Percentiles rank a stretch among this genome's conserved stretches.
These are phyloP conservation scores for Suricata suricatta DNA, from an alignment of 2,113 vertebrate species.

Conservation along the genomic window DNA sequence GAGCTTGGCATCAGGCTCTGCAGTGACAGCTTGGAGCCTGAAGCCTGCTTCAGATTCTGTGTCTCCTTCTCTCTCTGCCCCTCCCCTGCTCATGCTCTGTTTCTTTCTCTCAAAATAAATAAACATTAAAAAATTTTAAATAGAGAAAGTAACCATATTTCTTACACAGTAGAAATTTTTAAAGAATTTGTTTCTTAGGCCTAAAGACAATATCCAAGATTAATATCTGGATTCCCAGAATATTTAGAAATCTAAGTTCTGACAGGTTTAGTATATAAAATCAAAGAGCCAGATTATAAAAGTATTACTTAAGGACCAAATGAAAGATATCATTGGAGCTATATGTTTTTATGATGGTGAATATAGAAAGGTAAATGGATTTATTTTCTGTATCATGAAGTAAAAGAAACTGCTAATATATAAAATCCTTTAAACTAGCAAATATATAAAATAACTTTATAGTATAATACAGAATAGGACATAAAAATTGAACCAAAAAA, in stretches of 20 bases:
- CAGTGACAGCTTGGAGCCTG: too few relatives aligned
- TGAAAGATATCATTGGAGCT: background rate
- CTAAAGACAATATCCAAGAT: background rate
- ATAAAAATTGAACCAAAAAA: background rate
- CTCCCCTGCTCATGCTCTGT: too few relatives aligned
- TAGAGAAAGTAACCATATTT: background rate
- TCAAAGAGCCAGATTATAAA: background rate
- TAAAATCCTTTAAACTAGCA: background rate
- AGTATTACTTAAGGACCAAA: background rate
- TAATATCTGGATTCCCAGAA: background rate
- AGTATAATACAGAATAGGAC: background rate
- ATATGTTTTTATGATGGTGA: background rate
- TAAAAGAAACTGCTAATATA: background rate
- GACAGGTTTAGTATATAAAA: background rate
- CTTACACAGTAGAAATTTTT: background rate
- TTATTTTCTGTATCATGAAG: background rate
- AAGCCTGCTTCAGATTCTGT: too few relatives aligned
- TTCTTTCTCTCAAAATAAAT: too few relatives aligned
- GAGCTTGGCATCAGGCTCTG: too few relatives aligned
- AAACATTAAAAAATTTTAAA: too few relatives aligned
- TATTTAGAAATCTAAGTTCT: constrained; percentile 20
- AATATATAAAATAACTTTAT: background rate
- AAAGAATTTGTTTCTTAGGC: background rate
- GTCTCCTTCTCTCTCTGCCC: too few relatives aligned
- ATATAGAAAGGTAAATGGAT: background rate